A percentile compares a stretch with the other conserved stretches of the same genome.
These are phyloP conservation scores for Diplodus puntazzo DNA, from an alignment of 2,797 vertebrate genomes.

Conservation along the genomic window DNA sequence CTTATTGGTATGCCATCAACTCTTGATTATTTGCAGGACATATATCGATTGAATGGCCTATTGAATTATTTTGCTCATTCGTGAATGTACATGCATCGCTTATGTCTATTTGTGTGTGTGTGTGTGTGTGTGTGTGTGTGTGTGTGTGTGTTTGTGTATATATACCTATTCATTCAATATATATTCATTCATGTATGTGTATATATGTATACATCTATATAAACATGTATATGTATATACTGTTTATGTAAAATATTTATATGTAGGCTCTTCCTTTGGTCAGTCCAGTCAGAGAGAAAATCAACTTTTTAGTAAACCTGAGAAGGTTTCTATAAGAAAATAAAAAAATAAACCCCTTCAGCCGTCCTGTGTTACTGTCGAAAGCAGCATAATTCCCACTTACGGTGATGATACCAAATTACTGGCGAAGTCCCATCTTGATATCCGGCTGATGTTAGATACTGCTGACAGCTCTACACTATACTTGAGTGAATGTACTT, in stretches of 20 bases:
- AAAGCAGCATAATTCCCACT: neutral
- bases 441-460: neutral
- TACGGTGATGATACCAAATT: neutral
- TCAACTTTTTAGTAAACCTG: neutral
- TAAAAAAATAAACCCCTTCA: neutral
- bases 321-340: neutral
- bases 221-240: too few relatives aligned
- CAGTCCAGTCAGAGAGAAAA: neutral
- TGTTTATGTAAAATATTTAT: too few relatives aligned
- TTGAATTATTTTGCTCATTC: constrained; percentile 1
- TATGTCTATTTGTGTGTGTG: neutral
- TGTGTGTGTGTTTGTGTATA: neutral
- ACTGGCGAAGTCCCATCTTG: neutral
- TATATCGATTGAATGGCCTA: neutral
- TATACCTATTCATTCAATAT: neutral
- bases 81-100: neutral
- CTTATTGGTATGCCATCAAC: neutral
- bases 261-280: too few relatives aligned
- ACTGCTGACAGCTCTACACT: neutral
- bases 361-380: neutral
- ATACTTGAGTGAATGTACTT: neutral
- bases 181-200: neutral
- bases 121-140: neutral
- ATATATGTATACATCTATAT: neutral
- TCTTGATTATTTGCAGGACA: neutral